phyloP scores from a whole-genome alignment of 2,888 invertebrate species.

The Ceraclea dissimilis region DNA sequence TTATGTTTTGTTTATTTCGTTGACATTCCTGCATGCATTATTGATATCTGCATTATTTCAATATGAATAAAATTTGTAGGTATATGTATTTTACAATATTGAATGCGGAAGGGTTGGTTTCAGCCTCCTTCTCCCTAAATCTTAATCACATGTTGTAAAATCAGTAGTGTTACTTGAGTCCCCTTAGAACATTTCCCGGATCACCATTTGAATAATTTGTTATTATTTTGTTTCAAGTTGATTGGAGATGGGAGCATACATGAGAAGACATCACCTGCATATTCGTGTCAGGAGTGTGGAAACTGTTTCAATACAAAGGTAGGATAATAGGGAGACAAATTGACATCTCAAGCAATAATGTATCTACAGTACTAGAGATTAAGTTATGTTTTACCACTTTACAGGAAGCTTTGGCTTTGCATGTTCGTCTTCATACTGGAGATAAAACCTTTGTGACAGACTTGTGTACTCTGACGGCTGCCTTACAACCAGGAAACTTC shows the following conservation, averaged over 20 bases:
- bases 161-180: no score
- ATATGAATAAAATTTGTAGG: no score
- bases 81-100: no score
- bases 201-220: not conserved
- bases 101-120: no score
- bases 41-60: no score
- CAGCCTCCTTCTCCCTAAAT: no score
- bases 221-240: slow-evolving; percentile 31
- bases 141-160: no score
- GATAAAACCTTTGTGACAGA: slow-evolving; percentile 75
- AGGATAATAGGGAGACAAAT: slow-evolving; percentile 10
- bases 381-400: slow-evolving; percentile 47
- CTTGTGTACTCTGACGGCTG: slow-evolving; percentile 71
- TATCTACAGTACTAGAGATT: not conserved
- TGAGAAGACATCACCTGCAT: slow-evolving; percentile 39
- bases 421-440: slow-evolving; percentile 72
- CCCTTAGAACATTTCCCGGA: no score
- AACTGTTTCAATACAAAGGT: slow-evolving; percentile 49
- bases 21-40: no score
- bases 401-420: slow-evolving; percentile 69
- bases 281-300: slow-evolving; percentile 45
- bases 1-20: no score
- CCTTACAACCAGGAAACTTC: slow-evolving; percentile 55
- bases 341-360: not conserved
- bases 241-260: slow-evolving; percentile 43